Evolutionary conservation across 2,797 vertebrate genomes (phyloP), one percentile per base, ranked within the genome.

Genomic region (Danio kyathit): DNA sequence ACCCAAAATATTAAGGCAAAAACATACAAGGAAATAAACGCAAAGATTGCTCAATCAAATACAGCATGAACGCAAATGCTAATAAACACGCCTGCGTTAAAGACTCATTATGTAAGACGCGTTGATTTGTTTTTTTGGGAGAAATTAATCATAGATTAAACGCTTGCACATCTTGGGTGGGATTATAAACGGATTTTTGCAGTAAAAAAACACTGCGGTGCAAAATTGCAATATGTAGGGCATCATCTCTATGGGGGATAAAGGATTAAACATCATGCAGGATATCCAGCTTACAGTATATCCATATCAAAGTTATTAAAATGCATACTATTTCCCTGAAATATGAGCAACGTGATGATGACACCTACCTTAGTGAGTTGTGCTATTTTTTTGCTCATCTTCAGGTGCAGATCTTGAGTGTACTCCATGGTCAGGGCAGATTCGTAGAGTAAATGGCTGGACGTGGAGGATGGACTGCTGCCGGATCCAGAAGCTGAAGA

Each of bases 351-450:
- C 16, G 57, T 52, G 43, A 40, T 8, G 3, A 29, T 9, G 29
- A 29, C 29, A 85, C 89, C 21, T 46, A 95, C 94, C 94, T 95
- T 95, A 69, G 94, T 95, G 56, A 95, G 92, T 70, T 94, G 94
- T 1, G 94, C 93, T 12, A 95, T 95, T 87, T 95, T 94, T 89
- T 95, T 94, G 88, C 94, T 95, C 93, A 95, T 95, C 89, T 94
- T 95, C 86, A 94, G 52, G 65, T 95, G 94, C 82, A 95, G 91
- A 81, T 94, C 93, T 11, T 93, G 92, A 0, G 89, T 92, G 89
- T 94, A 95, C 9, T 95, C 93, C 91, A 95, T 89, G 82, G 89
- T 83, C 21, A 92, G 41, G 1, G 74, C 86, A 44, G 89, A 91
- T 52, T 93, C 92, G 88, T 90, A 93, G 43, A 93, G 89, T 89